Percentiles rank a stretch among this genome's conserved stretches.
Conservation (phyloP, 2,888 invertebrate genomes). For the Macropis europaea region DNA sequence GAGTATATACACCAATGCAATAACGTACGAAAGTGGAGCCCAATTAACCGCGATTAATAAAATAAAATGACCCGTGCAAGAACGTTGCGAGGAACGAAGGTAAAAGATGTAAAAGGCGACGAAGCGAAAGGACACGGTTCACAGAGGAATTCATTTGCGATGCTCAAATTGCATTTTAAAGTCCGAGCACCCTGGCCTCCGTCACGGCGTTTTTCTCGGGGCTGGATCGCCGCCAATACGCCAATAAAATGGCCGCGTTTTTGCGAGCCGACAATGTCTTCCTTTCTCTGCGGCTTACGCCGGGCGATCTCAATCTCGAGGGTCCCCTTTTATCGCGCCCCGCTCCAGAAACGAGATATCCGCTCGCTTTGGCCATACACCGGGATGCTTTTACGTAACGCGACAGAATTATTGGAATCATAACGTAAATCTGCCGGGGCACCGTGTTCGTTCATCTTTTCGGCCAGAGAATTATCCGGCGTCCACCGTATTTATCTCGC, state of each 20-base stretch:
- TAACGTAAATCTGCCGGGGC: constrained; percentile 58
- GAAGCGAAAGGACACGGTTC: neutral
- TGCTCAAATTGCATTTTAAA: constrained; percentile 69
- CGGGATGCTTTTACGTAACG: constrained; percentile 41
- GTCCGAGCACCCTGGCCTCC: constrained; percentile 35
- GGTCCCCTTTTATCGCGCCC: constrained; percentile 48
- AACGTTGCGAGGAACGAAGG: neutral
- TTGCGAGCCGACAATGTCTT: constrained; percentile 66
- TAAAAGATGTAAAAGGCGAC: constrained; percentile 12
- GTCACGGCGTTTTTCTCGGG: constrained; percentile 55
- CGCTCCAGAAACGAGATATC: constrained; percentile 38
- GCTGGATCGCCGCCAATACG: constrained; percentile 69
- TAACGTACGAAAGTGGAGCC: too few species aligned
- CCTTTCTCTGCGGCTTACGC: constrained; percentile 45
- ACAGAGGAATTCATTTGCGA: constrained; percentile 63
- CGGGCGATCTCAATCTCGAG: constrained; percentile 56
- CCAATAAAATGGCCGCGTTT: constrained; percentile 69
- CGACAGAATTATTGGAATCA: constrained; percentile 62
- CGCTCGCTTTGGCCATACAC: constrained; percentile 39
- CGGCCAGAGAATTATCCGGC: constrained; percentile 39
- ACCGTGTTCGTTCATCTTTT: constrained; percentile 50
- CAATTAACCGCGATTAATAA: too few species aligned
- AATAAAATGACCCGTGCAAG: neutral
- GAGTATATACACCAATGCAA: too few species aligned
- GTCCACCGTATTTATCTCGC: constrained; percentile 30